Evolutionary conservation across 2,113 vertebrate species (phyloP).

Genomic region (Oophaga pumilio): DNA sequence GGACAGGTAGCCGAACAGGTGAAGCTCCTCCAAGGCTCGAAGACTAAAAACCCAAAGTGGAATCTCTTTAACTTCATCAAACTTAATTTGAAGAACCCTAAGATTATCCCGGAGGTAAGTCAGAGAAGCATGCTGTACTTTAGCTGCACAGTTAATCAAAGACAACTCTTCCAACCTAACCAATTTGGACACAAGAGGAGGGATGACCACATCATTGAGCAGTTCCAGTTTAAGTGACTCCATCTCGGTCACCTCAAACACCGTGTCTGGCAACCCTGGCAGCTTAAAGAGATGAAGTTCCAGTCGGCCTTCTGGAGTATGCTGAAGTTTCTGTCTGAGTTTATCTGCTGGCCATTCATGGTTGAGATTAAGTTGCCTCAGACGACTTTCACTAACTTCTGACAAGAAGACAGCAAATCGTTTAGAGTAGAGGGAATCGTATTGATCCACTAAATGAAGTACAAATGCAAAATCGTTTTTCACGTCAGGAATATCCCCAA

Average conservation of each 20-base stretch:
- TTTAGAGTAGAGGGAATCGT: slow-evolving; percentile 86
- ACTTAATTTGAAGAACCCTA: slow-evolving; percentile 77
- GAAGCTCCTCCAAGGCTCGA: slow-evolving; percentile 79
- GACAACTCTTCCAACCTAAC: slow-evolving; percentile 77
- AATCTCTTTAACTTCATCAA: slow-evolving; percentile 76
- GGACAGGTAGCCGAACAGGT: slow-evolving; percentile 77
- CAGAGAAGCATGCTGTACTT: slow-evolving; percentile 78
- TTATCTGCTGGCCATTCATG: slow-evolving; percentile 84
- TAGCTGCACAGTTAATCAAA: slow-evolving; percentile 77
- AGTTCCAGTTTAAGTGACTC: slow-evolving; percentile 85
- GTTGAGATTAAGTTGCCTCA: slow-evolving; percentile 87
- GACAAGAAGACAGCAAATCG: slow-evolving; percentile 89
- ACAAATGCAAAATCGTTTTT: slow-evolving; percentile 92
- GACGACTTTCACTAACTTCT: slow-evolving; percentile 84
- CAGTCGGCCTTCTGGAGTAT: slow-evolving; percentile 70
- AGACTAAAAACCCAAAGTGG: slow-evolving; percentile 84
- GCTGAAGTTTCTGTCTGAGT: slow-evolving; percentile 75
- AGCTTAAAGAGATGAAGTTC: slow-evolving; percentile 84
- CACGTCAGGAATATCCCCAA: slow-evolving; percentile 87
- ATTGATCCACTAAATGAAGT: slow-evolving; percentile 87
- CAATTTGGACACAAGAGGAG: slow-evolving; percentile 75
- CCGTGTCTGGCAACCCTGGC: slow-evolving; percentile 80
- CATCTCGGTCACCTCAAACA: slow-evolving; percentile 81
- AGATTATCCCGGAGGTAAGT: slow-evolving; percentile 77
- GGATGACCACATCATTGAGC: slow-evolving; percentile 77